Base-by-base conservation (phyloP, 1,140 invertebrate genomes). In the Ceratina calcarata region DNA sequence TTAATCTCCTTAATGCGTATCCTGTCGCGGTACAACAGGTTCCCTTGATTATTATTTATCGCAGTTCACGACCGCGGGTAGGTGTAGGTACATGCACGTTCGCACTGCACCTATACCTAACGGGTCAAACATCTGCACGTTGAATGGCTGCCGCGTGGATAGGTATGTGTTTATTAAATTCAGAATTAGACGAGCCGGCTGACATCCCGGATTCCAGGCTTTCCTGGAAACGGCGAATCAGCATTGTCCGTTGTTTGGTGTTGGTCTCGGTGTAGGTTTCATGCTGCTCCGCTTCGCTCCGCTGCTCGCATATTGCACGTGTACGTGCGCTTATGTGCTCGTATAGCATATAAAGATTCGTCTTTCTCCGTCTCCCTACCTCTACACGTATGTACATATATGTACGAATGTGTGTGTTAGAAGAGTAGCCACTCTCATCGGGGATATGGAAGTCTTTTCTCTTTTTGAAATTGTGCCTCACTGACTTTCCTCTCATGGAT, bases 81-180 rank as follows among this genome's bases (percentile, higher is more conserved):
- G 12, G 1, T 20, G 45, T 45, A 45, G 37, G 37, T 45, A 45
- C 37, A 45, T 45, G 37, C 37, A 45, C 37, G 37, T 10, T 16
- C 13, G 2, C 12, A 16, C 6, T n/a, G 24, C 18, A 69, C 18
- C 27, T 32, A 57, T 37, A 57, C 67, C 51, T 45, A 45, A 45
- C 37, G n/a, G 67, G 67, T 57, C 18, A 32, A 85, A 85, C 84
- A 85, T 85, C 78, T 70, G 73, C 55, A 66, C 67, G 32, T 37
- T 60, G 51, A 51, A 68, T 72, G 68, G 49, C 32, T 49, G 16
- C 60, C 68, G 51, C 68, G 57, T 57, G 60, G 82, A 69, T 55
- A 84, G 83, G 64, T 85, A 85, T 86, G 83, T 85, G 83, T 82
- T 86, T 86, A 86, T 86, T 86, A 86, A 86, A 86, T 85, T 86